Evolutionary conservation across 2,113 vertebrate genomes (phyloP), one percentile per base, ranked within the genome.

Genomic region (Hippocampus comes): DNA sequence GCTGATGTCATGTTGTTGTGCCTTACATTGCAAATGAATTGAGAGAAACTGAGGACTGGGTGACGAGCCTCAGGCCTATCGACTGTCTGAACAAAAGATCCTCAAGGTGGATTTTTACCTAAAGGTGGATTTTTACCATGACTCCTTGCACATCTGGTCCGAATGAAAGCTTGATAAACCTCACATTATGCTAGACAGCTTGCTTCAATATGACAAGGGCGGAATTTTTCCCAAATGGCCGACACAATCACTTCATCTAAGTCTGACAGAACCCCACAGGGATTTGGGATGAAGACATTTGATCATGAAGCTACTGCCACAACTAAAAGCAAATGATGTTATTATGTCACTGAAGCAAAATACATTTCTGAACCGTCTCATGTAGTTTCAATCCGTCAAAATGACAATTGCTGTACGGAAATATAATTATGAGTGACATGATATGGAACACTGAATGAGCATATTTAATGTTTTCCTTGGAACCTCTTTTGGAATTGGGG

Each of bases 351-450:
- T 5, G 20, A 42, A 25, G 3, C 20, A 46, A 43, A 65, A 12
- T 20, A n/a, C 20, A 23, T n/a, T 30, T 30, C 15, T 5, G 9
- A 63, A 15, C 14, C 12, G 12, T 14, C 9, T 63, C 14, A 65
- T 65, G 34, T 20, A 9, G 5, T 38, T 23, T 25, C n/a, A 46
- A 14, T 65, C 63, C 12, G 41, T 60, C 27, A 60, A 60, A 60
- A 17, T 34, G 9, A 3, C 59, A 18, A 21, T 27, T 27, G 27
- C 7, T 7, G 25, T 27, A 38, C 25, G 57, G 38, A 7, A 7
- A n/a, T 10, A 48, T 27, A 51, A 53, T 46, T 25, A 68, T 51
- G 73, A 63, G 67, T 61, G 65, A 56, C 46, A 34, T 59, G 51
- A 15, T 46, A 65, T 65, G 59, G 15, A 4, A 8, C 8, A 60